phyloP scores from a whole-genome alignment of 2,888 invertebrate genomes.

The Pteria penguin region DNA sequence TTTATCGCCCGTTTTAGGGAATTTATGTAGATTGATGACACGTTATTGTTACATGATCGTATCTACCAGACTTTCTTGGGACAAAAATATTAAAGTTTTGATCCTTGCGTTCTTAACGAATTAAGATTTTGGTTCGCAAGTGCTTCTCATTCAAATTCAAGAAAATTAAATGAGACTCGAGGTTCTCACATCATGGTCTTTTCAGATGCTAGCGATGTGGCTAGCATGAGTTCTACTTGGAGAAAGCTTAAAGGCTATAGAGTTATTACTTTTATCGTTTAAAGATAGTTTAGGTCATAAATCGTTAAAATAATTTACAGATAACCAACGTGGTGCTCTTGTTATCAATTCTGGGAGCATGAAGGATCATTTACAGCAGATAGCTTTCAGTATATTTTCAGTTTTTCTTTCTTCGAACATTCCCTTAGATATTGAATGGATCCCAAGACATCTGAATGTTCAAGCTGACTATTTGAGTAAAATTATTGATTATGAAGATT shows the following conservation, averaged over 20 bases:
- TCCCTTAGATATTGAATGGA: slow-evolving; percentile 21
- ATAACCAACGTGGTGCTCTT: slow-evolving; percentile 19
- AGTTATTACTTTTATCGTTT: slow-evolving; percentile 6
- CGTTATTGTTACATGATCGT: too few species aligned
- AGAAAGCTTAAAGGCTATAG: slow-evolving; percentile 13
- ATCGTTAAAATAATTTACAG: too few species aligned
- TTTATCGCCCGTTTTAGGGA: slow-evolving; percentile 9
- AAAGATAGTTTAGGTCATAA: background rate
- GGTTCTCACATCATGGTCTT: too few species aligned
- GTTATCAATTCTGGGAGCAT: slow-evolving; percentile 25
- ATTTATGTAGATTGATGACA: too few species aligned
- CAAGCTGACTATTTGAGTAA: slow-evolving; percentile 33
- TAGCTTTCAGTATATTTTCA: slow-evolving; percentile 15
- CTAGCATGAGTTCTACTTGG: slow-evolving; percentile 6
- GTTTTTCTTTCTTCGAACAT: background rate
- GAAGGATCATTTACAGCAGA: slow-evolving; percentile 16
- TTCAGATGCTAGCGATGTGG: slow-evolving; percentile 21
- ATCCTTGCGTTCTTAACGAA: too few species aligned
- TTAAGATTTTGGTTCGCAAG: slow-evolving; percentile 7
- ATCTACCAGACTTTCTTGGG: too few species aligned
- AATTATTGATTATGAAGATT: too few species aligned
- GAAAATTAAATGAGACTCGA: too few species aligned
- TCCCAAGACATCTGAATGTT: slow-evolving; percentile 18
- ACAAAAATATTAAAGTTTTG: too few species aligned
- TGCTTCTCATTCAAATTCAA: too few species aligned